These are phyloP conservation scores for Dysdera silvatica DNA, from an alignment of 1,140 invertebrate genomes.

Conservation along the genomic window DNA sequence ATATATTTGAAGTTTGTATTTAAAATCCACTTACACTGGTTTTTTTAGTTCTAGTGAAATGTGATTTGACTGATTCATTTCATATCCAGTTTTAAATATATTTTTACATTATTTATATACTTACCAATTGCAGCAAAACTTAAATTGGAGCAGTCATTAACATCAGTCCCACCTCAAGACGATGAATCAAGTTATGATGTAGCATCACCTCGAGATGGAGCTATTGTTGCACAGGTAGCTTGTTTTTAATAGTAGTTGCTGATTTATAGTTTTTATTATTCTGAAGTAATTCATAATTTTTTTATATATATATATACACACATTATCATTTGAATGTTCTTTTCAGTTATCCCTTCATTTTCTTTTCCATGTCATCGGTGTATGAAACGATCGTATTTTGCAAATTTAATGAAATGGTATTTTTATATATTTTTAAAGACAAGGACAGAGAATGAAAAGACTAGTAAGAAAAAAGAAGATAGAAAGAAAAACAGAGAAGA, in stretches of 20 bases:
- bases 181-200: conserved; percentile 61
- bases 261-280: background rate
- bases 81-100: too few relatives aligned
- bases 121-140: conserved; percentile 30
- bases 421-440: background rate
- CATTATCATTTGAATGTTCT: too few relatives aligned
- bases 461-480: conserved; percentile 57
- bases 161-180: conserved; percentile 48
- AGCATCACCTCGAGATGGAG: conserved; percentile 58
- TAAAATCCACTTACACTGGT: too few relatives aligned
- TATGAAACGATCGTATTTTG: background rate
- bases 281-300: background rate
- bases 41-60: too few relatives aligned
- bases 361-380: background rate
- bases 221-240: conserved; percentile 57
- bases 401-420: background rate
- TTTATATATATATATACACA: too few relatives aligned
- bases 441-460: conserved; percentile 24
- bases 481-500: conserved; percentile 67
- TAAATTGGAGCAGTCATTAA: conserved; percentile 39
- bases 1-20: too few relatives aligned
- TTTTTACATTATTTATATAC: background rate
- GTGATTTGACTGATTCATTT: too few relatives aligned
- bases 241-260: background rate
- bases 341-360: background rate